Conservation (phyloP, 2,113 vertebrate species). For the Actenoides lindsayi region DNA sequence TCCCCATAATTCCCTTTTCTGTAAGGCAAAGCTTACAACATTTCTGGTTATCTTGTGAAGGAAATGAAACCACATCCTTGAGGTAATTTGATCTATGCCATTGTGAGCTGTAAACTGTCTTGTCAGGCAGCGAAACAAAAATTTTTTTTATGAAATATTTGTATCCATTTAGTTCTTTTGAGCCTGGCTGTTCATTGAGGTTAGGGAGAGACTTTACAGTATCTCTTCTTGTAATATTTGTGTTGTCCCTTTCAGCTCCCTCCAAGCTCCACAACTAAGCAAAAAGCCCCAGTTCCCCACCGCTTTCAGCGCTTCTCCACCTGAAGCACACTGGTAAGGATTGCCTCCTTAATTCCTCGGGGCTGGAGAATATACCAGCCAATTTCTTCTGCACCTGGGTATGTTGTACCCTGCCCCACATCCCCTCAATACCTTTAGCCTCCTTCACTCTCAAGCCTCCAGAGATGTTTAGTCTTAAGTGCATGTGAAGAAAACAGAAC, state of each 20-base stretch:
- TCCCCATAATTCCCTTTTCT: not conserved
- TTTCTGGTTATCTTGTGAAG: not conserved
- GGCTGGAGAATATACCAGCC: not conserved
- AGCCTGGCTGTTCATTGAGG: not conserved
- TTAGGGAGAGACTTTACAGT: not conserved
- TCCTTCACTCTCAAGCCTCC: not conserved
- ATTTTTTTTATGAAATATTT: not conserved
- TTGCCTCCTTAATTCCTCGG: not conserved
- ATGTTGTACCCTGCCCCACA: not conserved
- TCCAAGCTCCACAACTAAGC: not conserved
- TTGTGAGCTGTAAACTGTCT: not conserved
- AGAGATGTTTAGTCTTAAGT: not conserved
- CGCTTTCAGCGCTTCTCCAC: not conserved
- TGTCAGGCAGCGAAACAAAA: not conserved
- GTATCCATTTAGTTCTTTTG: not conserved
- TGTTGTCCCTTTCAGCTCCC: fast-evolving
- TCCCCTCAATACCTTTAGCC: not conserved
- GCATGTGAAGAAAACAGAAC: not conserved
- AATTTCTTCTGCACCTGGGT: not conserved
- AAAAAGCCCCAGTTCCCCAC: not conserved
- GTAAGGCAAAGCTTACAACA: not conserved
- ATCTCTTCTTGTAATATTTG: not conserved
- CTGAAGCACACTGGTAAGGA: not conserved
- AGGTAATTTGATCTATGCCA: not conserved
- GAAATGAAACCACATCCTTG: not conserved